Base-by-base conservation (phyloP, 2,888 invertebrate species). In the Zaprionus lineosus region DNA sequence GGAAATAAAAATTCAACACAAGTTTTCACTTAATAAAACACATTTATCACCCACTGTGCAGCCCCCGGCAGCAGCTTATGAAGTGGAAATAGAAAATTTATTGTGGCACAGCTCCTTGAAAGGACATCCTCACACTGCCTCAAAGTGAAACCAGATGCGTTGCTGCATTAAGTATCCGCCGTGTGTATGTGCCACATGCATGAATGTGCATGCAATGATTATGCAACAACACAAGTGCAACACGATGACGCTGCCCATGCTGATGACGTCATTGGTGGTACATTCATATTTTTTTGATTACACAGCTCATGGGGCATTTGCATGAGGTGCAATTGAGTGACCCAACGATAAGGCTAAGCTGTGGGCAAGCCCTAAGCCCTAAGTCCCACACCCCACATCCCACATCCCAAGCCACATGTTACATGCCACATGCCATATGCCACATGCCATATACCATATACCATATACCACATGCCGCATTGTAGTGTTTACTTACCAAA, bases 401-500 rank as follows among this genome's bases (percentile, higher is more conserved):
- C n/a, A n/a, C n/a, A n/a, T n/a, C n/a, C n/a, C n/a, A n/a, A n/a
- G n/a, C n/a, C n/a, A n/a, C n/a, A n/a, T n/a, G n/a, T n/a, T n/a
- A n/a, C n/a, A n/a, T n/a, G n/a, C n/a, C n/a, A n/a, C n/a, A n/a
- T n/a, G n/a, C n/a, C n/a, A n/a, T n/a, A n/a, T n/a, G n/a, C n/a
- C n/a, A n/a, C n/a, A n/a, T n/a, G n/a, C n/a, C n/a, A n/a, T n/a
- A n/a, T n/a, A n/a, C n/a, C n/a, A n/a, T n/a, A n/a, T n/a, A n/a
- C n/a, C n/a, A n/a, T n/a, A n/a, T n/a, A n/a, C n/a, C n/a, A n/a
- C n/a, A n/a, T n/a, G n/a, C n/a, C n/a, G n/a, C n/a, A n/a, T n/a
- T n/a, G 7, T 34, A 57, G 62, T 55, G 50, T 74, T 63, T 37
- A 86, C 90, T 90, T 84, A 90, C 90, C 90, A 53, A 90, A 90